Percentiles rank a stretch among this genome's conserved stretches.
Evolutionary conservation across 2,797 vertebrate genomes (phyloP).

Genomic region (Arrhamphus sclerolepis): DNA sequence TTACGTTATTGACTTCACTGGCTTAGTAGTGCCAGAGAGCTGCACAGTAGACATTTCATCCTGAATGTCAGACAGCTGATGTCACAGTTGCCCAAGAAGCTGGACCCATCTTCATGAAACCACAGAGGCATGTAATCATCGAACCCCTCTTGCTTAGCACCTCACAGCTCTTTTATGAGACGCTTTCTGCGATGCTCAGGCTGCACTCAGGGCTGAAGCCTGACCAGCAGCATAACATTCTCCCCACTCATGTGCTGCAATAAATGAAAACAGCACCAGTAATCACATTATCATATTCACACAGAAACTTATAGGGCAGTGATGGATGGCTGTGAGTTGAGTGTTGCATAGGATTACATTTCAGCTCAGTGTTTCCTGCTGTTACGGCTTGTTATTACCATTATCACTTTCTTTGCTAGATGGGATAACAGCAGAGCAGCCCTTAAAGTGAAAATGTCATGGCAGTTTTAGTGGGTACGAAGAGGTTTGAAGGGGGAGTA

Average conservation of each 20-base stretch:
- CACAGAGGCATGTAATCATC: conserved; percentile 66
- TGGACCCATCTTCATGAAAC: conserved; percentile 63
- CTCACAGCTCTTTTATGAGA: conserved; percentile 59
- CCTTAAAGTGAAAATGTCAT: conserved; percentile 74
- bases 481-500: conserved; percentile 37
- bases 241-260: conserved; percentile 48
- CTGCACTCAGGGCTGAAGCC: conserved; percentile 45
- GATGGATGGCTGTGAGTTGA: conserved; percentile 27
- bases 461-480: conserved; percentile 61
- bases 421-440: conserved; percentile 51
- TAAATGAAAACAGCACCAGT: conserved; percentile 54
- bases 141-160: conserved; percentile 42
- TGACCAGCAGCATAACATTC: conserved; percentile 59
- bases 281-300: conserved; percentile 68
- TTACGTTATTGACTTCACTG: conserved; percentile 71
- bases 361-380: conserved; percentile 52
- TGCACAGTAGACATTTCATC: conserved; percentile 61
- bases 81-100: conserved; percentile 57
- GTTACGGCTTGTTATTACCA: conserved; percentile 59
- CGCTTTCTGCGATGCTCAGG: conserved; percentile 29
- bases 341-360: conserved; percentile 64
- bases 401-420: conserved; percentile 64
- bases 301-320: conserved; percentile 42
- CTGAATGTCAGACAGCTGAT: conserved; percentile 71
- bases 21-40: conserved; percentile 39